phyloP scores from a whole-genome alignment of 1,140 invertebrate species.

The Caenorhabditis brenneri region DNA sequence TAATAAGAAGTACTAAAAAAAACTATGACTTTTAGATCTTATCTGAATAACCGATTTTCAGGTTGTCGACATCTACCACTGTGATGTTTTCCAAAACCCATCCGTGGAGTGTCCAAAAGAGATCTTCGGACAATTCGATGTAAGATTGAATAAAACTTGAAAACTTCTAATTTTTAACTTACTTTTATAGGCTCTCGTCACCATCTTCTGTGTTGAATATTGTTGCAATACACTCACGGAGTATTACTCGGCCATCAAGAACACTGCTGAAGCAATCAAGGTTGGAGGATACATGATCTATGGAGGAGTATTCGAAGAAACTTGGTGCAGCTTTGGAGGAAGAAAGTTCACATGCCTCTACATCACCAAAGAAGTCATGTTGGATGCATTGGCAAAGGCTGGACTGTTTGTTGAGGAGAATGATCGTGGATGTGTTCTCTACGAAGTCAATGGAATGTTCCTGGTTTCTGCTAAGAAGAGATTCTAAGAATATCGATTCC shows the following conservation, averaged over 20 bases:
- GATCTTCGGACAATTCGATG: conserved; percentile 55
- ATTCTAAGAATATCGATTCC: neutral
- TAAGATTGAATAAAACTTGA: too few species aligned
- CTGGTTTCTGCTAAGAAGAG: conserved; percentile 59
- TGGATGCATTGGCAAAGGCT: conserved; percentile 60
- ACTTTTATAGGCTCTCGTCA: conserved; percentile 58
- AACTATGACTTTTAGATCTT: too few species aligned
- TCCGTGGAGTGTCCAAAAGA: conserved; percentile 56
- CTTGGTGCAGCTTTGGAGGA: conserved; percentile 68
- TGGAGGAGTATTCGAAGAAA: conserved; percentile 67
- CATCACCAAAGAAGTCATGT: conserved; percentile 64
- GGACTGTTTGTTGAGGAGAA: conserved; percentile 55
- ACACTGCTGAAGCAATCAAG: conserved; percentile 51
- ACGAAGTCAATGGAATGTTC: conserved; percentile 67
- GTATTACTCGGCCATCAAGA: conserved; percentile 60
- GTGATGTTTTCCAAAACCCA: conserved; percentile 59
- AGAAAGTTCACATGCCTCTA: conserved; percentile 67
- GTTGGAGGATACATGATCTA: conserved; percentile 63
- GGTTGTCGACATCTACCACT: conserved; percentile 61
- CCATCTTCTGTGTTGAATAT: conserved; percentile 70
- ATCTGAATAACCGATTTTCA: too few species aligned
- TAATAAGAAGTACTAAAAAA: too few species aligned
- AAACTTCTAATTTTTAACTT: neutral
- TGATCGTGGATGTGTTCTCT: conserved; percentile 49
- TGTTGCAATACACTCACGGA: conserved; percentile 66